Evolutionary conservation across 2,888 invertebrate genomes (phyloP), one percentile per base, ranked within the genome.

Genomic region (Tenthredo mesomela): DNA sequence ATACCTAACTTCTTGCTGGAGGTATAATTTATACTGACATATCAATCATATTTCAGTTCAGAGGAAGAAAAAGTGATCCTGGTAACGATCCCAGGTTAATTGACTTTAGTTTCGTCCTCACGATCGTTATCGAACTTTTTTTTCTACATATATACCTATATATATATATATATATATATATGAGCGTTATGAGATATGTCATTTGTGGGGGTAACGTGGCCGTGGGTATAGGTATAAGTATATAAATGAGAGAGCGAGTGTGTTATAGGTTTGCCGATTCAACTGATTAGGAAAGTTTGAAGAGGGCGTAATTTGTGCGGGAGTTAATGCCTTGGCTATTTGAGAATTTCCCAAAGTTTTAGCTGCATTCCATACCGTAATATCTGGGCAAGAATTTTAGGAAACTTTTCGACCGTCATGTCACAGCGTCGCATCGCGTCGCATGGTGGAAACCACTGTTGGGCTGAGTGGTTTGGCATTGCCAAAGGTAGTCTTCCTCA

Each of bases 301-400:
- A 61, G 61, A 58, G 80, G 58, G 80, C 80, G 61, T 80, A 80
- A 80, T 80, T 80, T 21, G 58, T 61, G 37, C 37, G 7, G 33
- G 61, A 80, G 61, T 80, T 61, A 77, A 77, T 54, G 50, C 25
- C 54, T 43, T 9, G 77, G 77, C 77, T 80, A 61, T 40, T 80
- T 33, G 43, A 29, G 43, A 82, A 82, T 82, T 50, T 67, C 9
- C 18, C 33, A 21, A 82, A 82, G 67, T 82, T 65, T 10, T 21
- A 54, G 82, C 82, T 65, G 82, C 82, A 67, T 82, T 67, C 67
- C 82, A 15, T 82, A 67, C 18, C 67, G 67, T 82, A 47, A 67
- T 80, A 80, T 61, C 80, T 29, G 47, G 5, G 47, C 0, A 47
- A 82, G 67, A 82, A 82, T 82, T 82, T 82, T 70, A 43, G 47